Evolutionary conservation across 2,888 invertebrate species (phyloP), one percentile per base, ranked within the genome.

Genomic region (Chrysolina haemoptera): DNA sequence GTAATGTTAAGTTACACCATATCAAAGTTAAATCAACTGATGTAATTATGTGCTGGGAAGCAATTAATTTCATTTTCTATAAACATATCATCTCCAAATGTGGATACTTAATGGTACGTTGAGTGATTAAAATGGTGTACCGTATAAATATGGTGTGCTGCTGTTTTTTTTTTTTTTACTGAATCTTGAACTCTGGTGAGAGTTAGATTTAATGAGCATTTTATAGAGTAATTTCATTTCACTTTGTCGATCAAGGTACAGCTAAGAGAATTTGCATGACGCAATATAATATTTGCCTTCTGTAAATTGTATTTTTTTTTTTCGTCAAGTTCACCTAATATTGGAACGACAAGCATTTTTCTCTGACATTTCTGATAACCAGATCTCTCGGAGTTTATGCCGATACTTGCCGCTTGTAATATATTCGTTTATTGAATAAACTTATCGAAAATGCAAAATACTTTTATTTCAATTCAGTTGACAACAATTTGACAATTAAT

Each of bases 81-180:
- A 59, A 59, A 59, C 14, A 35, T 59, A 59, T 59, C 59, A 59
- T 59, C 27, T 59, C 59, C 59, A 59, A 59, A 59, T 59, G n/a
- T 9, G 59, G 35, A 59, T 59, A 11, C 27, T 59, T 27, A 59
- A 35, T 59, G 10, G 35, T n/a, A 22, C 1, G 35, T 59, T 35
- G 59, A 59, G 27, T 27, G 59, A 59, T 59, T 27, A 59, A 59
- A 59, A n/a, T 22, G 59, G 22, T 59, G 59, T 59, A 53, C 35
- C 14, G 27, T 8, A 4, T 59, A 35, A 59, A 59, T 35, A 27
- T 14, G 16, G 59, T 27, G 27, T 12, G 35, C 27, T 59, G 35
- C 59, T 59, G 59, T 12, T 35, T 59, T 59, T 59, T 27, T 59
- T 22, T 22, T 27, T 59, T 59, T 14, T 12, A 27, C 0, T 27